Base-by-base conservation (phyloP, 2,113 vertebrate species). In the Tringa solitaria region DNA sequence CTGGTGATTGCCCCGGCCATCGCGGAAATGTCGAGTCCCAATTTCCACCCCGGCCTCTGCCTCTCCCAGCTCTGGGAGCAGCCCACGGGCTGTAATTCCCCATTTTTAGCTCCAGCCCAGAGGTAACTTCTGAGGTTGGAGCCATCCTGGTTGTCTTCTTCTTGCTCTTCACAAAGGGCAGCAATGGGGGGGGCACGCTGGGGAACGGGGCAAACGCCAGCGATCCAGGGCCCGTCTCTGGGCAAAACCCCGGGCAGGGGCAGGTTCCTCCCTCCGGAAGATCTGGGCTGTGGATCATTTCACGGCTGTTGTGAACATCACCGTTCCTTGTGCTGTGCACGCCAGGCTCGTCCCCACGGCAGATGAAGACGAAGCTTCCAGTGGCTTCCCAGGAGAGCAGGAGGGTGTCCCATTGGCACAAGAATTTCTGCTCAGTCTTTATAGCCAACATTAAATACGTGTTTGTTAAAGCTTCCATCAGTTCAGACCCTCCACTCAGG, bases 241-340 rank as follows among this genome's bases (percentile, higher is more conserved):
- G 39, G 46, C 20, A 53, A 41, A 72, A 10, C 46, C 37, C 56
- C 0, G 0, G 35, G 32, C 4, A 2, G 20, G 41, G 43, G 27
- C 57, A 9, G 11, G 46, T 6, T 18, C 46, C 8, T 83, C 56
- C 46, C 37, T 33, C 32, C 8, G 60, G 30, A 59, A 84, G 21
- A 33, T 8, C 37, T 6, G 30, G 30, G 43, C 59, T 57, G 33
- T 1, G 1, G 54, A 48, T 93, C 53, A 8, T 76, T 33, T 53
- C 83, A 27, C 1, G 7, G 73, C 57, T 24, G 8, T 13, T 12
- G 5, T 37, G 0, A 65, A 20, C 60, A 4, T 14, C 35, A 6
- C 6, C 6, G 0, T 5, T 53, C 75, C 83, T 48, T 0, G 12
- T 39, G 53, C 45, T 8, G 27, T 2, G 5, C 50, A 7, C 23